phyloP scores from a whole-genome alignment of 2,113 vertebrate species.

The Micromys minutus region DNA sequence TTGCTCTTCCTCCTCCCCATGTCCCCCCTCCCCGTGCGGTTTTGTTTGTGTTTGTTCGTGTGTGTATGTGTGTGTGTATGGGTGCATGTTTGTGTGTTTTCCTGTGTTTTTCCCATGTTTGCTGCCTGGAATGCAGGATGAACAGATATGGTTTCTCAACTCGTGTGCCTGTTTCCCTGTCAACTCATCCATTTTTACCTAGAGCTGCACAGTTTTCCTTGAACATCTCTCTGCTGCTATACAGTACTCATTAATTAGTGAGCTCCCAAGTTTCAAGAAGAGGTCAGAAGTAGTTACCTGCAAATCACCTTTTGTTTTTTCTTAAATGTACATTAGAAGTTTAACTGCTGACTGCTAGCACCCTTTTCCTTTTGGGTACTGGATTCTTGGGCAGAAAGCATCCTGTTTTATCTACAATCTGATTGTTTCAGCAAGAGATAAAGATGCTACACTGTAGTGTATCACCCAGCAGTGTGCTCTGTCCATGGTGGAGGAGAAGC shows the following conservation, averaged over 20 bases:
- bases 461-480: conserved; percentile 10
- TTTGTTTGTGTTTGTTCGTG: too few species aligned
- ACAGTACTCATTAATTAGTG: too few species aligned
- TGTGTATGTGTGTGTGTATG: too few species aligned
- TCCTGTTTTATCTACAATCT: neutral
- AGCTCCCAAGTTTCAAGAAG: neutral
- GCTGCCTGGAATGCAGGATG: neutral
- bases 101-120: neutral
- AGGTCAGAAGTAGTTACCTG: neutral
- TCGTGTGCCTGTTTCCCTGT: neutral
- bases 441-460: conserved; percentile 42
- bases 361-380: neutral
- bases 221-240: neutral
- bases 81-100: too few species aligned
- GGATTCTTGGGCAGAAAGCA: neutral
- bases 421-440: neutral
- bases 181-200: neutral
- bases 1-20: neutral
- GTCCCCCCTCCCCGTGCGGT: too few species aligned
- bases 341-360: neutral
- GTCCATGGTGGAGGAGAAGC: neutral
- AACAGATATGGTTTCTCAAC: neutral
- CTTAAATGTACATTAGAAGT: neutral
- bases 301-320: neutral
- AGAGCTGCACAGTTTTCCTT: neutral